phyloP scores from a whole-genome alignment of 2,113 vertebrate species.

The Paracanthobrama guichenoti region DNA sequence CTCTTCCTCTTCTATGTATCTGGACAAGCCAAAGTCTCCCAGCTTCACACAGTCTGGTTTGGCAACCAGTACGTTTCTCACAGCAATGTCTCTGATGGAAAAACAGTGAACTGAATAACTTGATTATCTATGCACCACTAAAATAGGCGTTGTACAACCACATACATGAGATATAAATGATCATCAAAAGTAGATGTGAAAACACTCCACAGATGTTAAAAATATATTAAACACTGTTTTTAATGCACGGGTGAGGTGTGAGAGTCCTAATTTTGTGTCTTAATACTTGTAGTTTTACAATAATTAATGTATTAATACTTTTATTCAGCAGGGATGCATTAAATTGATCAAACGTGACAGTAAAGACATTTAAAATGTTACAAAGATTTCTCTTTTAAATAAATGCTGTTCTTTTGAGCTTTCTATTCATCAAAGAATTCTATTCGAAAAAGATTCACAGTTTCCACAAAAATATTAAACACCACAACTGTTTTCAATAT shows the following conservation, averaged over 20 bases:
- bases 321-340: neutral
- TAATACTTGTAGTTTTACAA: no score
- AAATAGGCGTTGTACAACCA: neutral
- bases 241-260: neutral
- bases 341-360: neutral
- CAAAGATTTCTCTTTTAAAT: no score
- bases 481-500: no score
- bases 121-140: neutral
- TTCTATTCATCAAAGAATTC: neutral
- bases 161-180: neutral
- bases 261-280: neutral
- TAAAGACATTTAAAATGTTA: neutral
- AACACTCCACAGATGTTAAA: neutral
- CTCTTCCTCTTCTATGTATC: conserved; percentile 91
- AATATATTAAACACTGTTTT: neutral
- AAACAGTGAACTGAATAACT: conserved; percentile 9
- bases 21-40: conserved; percentile 93
- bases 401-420: no score
- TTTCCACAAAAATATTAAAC: no score
- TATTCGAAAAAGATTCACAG: no score
- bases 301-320: neutral
- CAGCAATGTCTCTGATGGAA: conserved; percentile 86
- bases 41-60: conserved; percentile 85
- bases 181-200: neutral
- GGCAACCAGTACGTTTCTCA: conserved; percentile 89